phyloP scores from a whole-genome alignment of 2,888 invertebrate genomes.

The Lasioglossum lativentre region DNA sequence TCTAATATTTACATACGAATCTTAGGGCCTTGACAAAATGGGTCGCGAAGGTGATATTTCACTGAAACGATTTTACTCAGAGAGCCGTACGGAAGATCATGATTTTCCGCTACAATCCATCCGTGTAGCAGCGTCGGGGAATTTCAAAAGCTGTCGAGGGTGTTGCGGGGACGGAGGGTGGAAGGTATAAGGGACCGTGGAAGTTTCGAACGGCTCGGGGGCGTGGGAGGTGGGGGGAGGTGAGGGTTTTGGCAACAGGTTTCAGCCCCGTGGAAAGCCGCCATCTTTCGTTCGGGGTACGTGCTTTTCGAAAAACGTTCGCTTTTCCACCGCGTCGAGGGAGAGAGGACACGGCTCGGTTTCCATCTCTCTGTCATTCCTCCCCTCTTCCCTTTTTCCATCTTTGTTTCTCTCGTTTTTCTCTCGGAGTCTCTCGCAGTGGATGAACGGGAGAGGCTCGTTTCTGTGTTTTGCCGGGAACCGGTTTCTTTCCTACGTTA shows the following conservation, averaged over 20 bases:
- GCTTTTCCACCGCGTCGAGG: slow-evolving; percentile 56
- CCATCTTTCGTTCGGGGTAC: slow-evolving; percentile 63
- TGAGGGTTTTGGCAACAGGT: slow-evolving; percentile 80
- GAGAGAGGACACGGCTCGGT: not conserved
- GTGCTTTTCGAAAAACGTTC: slow-evolving; percentile 81
- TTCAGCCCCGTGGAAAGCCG: slow-evolving; percentile 76
- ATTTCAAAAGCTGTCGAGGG: slow-evolving; percentile 53
- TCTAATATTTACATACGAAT: slow-evolving; percentile 52
- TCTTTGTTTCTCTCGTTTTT: slow-evolving; percentile 26
- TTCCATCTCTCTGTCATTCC: not conserved
- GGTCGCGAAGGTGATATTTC: slow-evolving; percentile 59
- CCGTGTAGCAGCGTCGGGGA: slow-evolving; percentile 52
- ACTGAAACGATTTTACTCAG: slow-evolving; percentile 70
- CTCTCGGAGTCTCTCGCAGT: slow-evolving; percentile 22
- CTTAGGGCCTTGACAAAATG: slow-evolving; percentile 1
- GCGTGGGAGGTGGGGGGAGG: slow-evolving; percentile 60
- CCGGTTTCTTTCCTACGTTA: slow-evolving; percentile 78
- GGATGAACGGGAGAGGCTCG: slow-evolving; percentile 57
- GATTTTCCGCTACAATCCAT: slow-evolving; percentile 41
- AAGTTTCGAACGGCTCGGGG: slow-evolving; percentile 48
- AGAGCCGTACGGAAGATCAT: slow-evolving; percentile 58
- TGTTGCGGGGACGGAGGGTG: slow-evolving; percentile 15
- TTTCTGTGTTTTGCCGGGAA: slow-evolving; percentile 80
- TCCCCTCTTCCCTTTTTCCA: not conserved
- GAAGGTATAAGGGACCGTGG: slow-evolving; percentile 41